Conservation (phyloP, 2,888 invertebrate species). For the Morpho achilles region DNA sequence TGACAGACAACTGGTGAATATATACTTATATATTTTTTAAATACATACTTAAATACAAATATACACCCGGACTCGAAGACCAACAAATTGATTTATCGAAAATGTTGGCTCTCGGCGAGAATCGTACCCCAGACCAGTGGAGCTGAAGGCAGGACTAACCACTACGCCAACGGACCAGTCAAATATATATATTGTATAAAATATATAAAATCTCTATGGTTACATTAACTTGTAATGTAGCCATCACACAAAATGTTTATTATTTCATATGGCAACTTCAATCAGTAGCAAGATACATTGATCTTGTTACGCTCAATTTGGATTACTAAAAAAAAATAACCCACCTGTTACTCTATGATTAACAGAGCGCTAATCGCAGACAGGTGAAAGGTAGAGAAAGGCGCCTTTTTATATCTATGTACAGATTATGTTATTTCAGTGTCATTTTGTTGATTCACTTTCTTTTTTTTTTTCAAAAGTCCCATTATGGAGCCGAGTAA, state of each 20-base stretch:
- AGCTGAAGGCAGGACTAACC: too few relatives aligned
- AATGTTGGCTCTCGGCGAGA: too few relatives aligned
- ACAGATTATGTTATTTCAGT: constrained; percentile 41
- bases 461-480: constrained; percentile 23
- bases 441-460: constrained; percentile 29
- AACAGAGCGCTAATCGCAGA: constrained; percentile 67
- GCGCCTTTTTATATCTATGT: constrained; percentile 35
- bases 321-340: constrained; percentile 42
- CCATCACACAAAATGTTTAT: background rate
- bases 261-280: constrained; percentile 2
- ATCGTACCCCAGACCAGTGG: too few relatives aligned
- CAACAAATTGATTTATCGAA: too few relatives aligned
- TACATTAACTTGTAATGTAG: too few relatives aligned
- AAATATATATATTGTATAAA: too few relatives aligned
- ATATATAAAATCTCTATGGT: too few relatives aligned
- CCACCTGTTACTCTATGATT: constrained; percentile 58
- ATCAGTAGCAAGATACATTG: constrained; percentile 31
- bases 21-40: too few relatives aligned
- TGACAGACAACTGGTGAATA: too few relatives aligned
- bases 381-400: constrained; percentile 74
- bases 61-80: too few relatives aligned
- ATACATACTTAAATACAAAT: too few relatives aligned
- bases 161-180: too few relatives aligned
- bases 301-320: constrained; percentile 47
- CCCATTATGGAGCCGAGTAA: background rate